These are phyloP conservation scores for Aurelia sp. DNA, from an alignment of 30 jellyfish, hydroid and myxozoan species.

Conservation along the genomic window DNA sequence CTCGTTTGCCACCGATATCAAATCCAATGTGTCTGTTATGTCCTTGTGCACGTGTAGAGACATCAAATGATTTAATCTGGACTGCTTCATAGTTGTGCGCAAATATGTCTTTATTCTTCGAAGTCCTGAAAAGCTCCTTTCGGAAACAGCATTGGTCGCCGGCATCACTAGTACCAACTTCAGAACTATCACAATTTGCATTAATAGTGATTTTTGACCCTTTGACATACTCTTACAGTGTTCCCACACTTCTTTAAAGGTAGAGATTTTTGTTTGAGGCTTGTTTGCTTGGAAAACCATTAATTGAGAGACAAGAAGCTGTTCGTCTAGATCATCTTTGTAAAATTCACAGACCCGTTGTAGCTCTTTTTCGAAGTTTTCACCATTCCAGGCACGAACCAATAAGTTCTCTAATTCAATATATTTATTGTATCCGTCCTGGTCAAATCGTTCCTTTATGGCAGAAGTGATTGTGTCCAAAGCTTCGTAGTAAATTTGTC, in stretches of 20 bases:
- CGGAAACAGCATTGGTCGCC: constrained; percentile 57
- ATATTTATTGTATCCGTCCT: constrained; percentile 2
- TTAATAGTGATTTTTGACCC: too few species aligned
- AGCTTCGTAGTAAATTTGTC: constrained; percentile 16
- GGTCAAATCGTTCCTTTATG: constrained; percentile 36
- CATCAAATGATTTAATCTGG: constrained; percentile 36
- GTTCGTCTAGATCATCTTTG: constrained; percentile 5
- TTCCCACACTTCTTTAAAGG: not conserved
- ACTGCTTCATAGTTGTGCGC: constrained; percentile 33
- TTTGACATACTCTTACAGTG: not conserved
- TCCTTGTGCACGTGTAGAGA: constrained; percentile 15
- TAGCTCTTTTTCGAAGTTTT: not conserved
- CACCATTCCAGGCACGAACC: constrained; percentile 14
- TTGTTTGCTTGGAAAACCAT: constrained; percentile 12
- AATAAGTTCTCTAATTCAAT: constrained; percentile 6
- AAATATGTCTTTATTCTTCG: constrained; percentile 30
- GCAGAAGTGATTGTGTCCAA: not conserved
- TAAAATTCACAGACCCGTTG: not conserved
- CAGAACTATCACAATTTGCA: not conserved
- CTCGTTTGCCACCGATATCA: not conserved
- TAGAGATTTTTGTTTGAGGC: not conserved
- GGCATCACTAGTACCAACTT: constrained; percentile 62
- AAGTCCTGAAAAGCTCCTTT: constrained; percentile 55
- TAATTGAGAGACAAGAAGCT: not conserved
- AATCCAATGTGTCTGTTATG: constrained; percentile 1